Conservation (phyloP, 30 jellyfish, hydroid and myxozoan genomes). For the Hydractinia symbiolongicarpus region DNA sequence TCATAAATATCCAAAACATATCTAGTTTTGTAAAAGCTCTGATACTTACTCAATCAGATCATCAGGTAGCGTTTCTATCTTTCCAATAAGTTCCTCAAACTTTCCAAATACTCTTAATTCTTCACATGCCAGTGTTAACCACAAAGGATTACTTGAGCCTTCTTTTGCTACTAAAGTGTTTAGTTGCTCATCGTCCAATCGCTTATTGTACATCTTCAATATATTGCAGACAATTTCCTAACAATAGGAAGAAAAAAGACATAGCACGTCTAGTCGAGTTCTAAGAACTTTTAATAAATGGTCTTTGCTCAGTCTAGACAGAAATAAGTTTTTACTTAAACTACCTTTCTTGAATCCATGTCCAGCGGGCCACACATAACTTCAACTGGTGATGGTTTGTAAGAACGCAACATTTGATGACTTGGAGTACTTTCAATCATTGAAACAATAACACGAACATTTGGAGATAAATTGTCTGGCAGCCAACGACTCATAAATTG, state of each 20-base stretch:
- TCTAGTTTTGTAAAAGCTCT: not conserved
- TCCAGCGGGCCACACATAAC: slow-evolving; percentile 61
- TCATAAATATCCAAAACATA: no score
- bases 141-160: slow-evolving; percentile 96
- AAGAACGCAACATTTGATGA: slow-evolving; percentile 40
- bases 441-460: slow-evolving; percentile 54
- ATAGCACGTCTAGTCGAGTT: no score
- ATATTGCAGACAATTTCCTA: slow-evolving; percentile 90
- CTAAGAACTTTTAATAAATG: no score
- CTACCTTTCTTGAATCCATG: slow-evolving; percentile 40
- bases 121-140: slow-evolving; percentile 97
- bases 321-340: not conserved
- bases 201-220: slow-evolving; percentile 75
- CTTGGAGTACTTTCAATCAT: slow-evolving; percentile 55
- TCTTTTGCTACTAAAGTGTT: slow-evolving; percentile 49
- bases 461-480: slow-evolving; percentile 52
- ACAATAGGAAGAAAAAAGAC: not conserved
- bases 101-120: slow-evolving; percentile 91
- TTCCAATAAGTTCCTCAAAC: slow-evolving; percentile 62
- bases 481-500: slow-evolving; percentile 60
- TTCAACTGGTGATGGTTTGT: slow-evolving; percentile 41
- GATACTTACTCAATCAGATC: slow-evolving; percentile 67
- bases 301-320: no score
- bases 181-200: slow-evolving; percentile 79
- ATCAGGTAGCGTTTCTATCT: slow-evolving; percentile 79